Percentiles rank a stretch among this genome's conserved stretches.
Conservation (phyloP, 2,113 vertebrate genomes). For the Hemicordylus capensis region DNA sequence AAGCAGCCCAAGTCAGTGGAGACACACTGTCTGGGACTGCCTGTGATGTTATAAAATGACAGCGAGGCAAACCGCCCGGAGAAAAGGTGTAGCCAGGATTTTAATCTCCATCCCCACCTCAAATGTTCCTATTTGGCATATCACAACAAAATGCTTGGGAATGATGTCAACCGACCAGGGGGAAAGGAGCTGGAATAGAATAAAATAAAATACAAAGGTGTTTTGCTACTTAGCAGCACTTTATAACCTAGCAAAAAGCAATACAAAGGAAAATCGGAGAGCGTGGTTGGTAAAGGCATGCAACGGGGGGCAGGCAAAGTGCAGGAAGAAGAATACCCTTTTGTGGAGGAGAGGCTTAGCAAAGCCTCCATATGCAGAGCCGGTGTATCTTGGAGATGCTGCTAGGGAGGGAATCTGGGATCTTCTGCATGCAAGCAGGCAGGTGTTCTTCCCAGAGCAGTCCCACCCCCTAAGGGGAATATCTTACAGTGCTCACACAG, state of each 20-base stretch:
- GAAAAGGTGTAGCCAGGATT: conserved; percentile 60
- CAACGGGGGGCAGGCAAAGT: neutral
- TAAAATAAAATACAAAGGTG: too few relatives aligned
- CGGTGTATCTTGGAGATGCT: neutral
- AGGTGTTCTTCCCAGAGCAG: too few relatives aligned
- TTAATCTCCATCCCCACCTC: conserved; percentile 69
- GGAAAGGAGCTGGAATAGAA: conserved; percentile 32
- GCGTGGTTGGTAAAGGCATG: conserved; percentile 55
- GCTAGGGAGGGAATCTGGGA: too few relatives aligned
- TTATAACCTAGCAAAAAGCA: neutral
- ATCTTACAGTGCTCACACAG: too few relatives aligned
- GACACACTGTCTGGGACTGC: conserved; percentile 62
- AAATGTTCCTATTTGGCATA: conserved; percentile 69
- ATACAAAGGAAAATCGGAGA: neutral
- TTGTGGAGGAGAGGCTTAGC: neutral
- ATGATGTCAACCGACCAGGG: conserved; percentile 60
- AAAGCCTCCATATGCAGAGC: neutral
- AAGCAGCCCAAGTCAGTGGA: conserved; percentile 45
- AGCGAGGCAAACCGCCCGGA: conserved; percentile 62
- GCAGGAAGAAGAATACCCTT: neutral
- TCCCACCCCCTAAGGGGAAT: too few relatives aligned
- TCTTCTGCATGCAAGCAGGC: too few relatives aligned
- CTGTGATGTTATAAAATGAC: conserved; percentile 64
- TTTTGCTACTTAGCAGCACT: conserved; percentile 53
- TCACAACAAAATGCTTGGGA: conserved; percentile 65